Evolutionary conservation across 2,888 invertebrate species (phyloP).

Genomic region (Muschampia plurimacula): DNA sequence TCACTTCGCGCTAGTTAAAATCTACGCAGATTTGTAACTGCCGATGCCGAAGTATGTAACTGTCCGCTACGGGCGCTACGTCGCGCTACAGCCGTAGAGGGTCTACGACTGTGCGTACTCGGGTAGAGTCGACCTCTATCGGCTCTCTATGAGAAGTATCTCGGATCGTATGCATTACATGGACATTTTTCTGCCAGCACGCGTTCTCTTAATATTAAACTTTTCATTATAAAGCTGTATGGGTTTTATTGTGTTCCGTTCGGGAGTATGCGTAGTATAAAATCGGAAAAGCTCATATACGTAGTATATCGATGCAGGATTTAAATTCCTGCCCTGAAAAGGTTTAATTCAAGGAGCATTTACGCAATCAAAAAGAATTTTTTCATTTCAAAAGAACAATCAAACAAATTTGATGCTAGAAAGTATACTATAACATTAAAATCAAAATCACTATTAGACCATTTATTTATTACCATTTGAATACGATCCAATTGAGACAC

Average conservation of each 20-base stretch:
- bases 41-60: slow-evolving; percentile 28
- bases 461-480: too few species aligned
- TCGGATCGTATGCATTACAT: slow-evolving; percentile 17
- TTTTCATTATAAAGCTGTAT: slow-evolving; percentile 10
- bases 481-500: too few species aligned
- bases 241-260: slow-evolving; percentile 9
- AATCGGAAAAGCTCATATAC: background rate
- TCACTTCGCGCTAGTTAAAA: background rate
- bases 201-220: slow-evolving; percentile 14
- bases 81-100: slow-evolving; percentile 51
- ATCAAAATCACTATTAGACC: too few species aligned
- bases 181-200: slow-evolving; percentile 13
- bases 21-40: slow-evolving; percentile 11
- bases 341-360: too few species aligned
- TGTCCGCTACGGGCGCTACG: slow-evolving; percentile 47
- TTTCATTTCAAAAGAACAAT: too few species aligned
- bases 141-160: slow-evolving; percentile 31
- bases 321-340: too few species aligned
- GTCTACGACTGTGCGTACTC: slow-evolving; percentile 57
- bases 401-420: too few species aligned
- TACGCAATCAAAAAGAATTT: too few species aligned
- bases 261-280: background rate
- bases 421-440: too few species aligned
- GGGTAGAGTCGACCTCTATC: slow-evolving; percentile 50
- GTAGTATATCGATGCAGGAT: background rate